Base-by-base conservation (phyloP, 2,888 invertebrate genomes). In the Xylota sylvarum region DNA sequence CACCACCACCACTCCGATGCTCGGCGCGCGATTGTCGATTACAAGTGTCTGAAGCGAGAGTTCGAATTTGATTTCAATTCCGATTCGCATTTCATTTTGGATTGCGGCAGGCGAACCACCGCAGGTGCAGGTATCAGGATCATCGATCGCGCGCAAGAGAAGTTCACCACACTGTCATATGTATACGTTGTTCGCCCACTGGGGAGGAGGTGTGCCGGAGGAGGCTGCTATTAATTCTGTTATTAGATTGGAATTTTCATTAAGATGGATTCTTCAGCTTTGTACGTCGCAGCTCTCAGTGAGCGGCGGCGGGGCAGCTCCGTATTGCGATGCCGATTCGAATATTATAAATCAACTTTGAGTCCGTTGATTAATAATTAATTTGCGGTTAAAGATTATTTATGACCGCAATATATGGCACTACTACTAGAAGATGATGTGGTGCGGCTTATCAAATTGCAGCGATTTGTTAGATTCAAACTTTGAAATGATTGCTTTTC, bases 361-460 rank as follows among this genome's bases (percentile, higher is more conserved):
- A 81, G 82, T 90, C 89, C 89, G 90, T 90, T 92, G 91, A 91
- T 91, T 91, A 92, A 92, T 92, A 91, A 91, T 92, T 91, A 91
- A 91, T 92, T 92, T 91, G 91, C 89, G 90, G 86, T 86, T 86
- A 82, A 82, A 58, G 69, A 82, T 86, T 86, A 86, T 86, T 81
- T 85, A 85, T 80, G 70, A 23, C 50, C 23, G 69, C 55, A 69
- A 52, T 73, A 62, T 65, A 58, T 72, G 62, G 52, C 55, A 64
- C 43, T 30, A 55, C 55, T 64, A 12, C 65, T 65, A 32, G 43
- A 48, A 55, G 62, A 74, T 55, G 74, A 60, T 35, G 52, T 50
- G 32, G 30, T 5, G 37, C 17, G 56, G 73, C 67, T 74, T 73
- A 73, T 67, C 58, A 60, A 77, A 65, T 67, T 58, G 72, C 56